phyloP scores from a whole-genome alignment of 1,140 invertebrate species.

The Asobara japonica region DNA sequence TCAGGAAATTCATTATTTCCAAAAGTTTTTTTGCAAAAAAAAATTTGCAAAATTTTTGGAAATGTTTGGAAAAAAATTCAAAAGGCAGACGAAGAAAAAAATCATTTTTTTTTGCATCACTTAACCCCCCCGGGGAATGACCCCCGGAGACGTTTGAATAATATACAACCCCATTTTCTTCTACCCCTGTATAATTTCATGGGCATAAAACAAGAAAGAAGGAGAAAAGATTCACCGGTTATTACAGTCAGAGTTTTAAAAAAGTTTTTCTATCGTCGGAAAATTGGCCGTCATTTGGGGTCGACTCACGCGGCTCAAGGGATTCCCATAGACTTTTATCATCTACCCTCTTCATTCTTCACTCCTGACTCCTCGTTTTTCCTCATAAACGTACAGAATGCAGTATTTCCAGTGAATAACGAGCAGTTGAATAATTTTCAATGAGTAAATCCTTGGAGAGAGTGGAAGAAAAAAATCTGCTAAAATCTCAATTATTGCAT shows the following conservation, averaged over 20 bases:
- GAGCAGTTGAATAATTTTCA: too few species aligned
- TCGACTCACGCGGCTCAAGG: constrained; percentile 6
- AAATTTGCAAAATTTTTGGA: too few species aligned
- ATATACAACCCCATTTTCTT: constrained; percentile 46
- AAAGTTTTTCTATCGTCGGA: constrained; percentile 48
- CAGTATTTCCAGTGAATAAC: background rate
- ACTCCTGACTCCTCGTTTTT: background rate
- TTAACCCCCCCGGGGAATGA: constrained; percentile 11
- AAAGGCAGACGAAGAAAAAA: constrained; percentile 14
- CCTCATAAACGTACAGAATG: background rate
- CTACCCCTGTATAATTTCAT: constrained; percentile 32
- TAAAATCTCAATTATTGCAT: too few species aligned
- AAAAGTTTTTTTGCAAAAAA: too few species aligned
- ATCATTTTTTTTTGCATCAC: constrained; percentile 21
- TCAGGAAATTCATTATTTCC: background rate
- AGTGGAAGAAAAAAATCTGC: too few species aligned
- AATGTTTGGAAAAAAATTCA: too few species aligned
- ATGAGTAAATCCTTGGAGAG: too few species aligned
- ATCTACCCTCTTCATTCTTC: background rate
- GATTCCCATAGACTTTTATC: background rate
- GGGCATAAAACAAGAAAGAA: constrained; percentile 1
- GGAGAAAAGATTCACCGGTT: constrained; percentile 33
- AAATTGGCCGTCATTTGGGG: constrained; percentile 61
- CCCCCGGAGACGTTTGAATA: constrained; percentile 41
- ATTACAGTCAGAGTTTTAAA: constrained; percentile 61